Conservation (phyloP, 2,888 invertebrate species). For the Metellina segmentata region DNA sequence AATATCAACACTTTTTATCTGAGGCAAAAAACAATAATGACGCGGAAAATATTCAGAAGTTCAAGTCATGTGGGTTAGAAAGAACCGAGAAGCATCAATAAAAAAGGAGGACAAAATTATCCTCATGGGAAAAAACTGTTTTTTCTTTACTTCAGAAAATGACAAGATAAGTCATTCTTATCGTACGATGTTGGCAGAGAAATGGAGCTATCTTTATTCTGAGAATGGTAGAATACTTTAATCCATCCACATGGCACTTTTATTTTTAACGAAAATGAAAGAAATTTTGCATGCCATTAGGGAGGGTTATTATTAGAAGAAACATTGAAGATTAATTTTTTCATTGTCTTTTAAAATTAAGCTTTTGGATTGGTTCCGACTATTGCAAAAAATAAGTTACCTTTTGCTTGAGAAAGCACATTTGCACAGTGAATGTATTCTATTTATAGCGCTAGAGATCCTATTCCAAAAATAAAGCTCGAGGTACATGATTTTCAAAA, state of each 20-base stretch:
- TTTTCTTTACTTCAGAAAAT: too few species aligned
- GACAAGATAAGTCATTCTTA: neutral
- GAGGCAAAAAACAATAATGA: too few species aligned
- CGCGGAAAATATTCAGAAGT: too few species aligned
- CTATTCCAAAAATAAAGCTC: neutral
- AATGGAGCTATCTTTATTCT: neutral
- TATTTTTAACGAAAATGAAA: too few species aligned
- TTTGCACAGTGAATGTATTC: neutral
- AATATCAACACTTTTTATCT: too few species aligned
- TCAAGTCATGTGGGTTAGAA: too few species aligned
- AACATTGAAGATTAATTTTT: neutral
- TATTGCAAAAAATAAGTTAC: neutral
- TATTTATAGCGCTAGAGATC: neutral
- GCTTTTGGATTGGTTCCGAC: neutral
- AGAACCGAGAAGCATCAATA: too few species aligned
- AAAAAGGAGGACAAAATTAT: too few species aligned
- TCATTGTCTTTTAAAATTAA: neutral
- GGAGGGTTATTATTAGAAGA: neutral
- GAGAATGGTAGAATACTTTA: neutral
- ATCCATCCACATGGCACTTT: neutral
- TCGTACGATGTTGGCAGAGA: neutral
- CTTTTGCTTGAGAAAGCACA: neutral
- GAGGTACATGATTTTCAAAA: neutral
- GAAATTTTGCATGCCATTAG: neutral
- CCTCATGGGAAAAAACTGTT: too few species aligned